Evolutionary conservation across 2,888 invertebrate species (phyloP).

Genomic region (Thalpophila matura): DNA sequence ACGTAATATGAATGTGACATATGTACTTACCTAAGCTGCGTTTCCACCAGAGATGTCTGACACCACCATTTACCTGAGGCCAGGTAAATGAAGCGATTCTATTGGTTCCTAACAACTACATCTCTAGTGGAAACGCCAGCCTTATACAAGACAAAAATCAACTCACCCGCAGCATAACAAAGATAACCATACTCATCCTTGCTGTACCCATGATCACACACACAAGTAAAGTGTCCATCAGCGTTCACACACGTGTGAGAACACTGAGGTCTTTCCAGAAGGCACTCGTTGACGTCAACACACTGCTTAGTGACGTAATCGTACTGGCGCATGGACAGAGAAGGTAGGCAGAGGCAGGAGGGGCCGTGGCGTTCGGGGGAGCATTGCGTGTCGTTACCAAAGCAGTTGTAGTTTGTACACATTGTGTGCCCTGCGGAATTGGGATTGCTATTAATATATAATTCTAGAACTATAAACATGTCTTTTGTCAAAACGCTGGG

Average conservation of each 20-base stretch:
- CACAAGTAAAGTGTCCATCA: slow-evolving; percentile 91
- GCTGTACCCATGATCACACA: slow-evolving; percentile 89
- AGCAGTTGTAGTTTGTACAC: slow-evolving; percentile 77
- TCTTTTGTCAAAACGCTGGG: no score
- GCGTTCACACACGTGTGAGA: slow-evolving; percentile 93
- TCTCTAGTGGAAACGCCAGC: no score
- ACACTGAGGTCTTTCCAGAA: slow-evolving; percentile 91
- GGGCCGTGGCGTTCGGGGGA: slow-evolving; percentile 75
- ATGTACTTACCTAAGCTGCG: no score
- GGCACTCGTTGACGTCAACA: slow-evolving; percentile 92
- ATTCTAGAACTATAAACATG: no score
- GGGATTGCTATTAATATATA: neutral
- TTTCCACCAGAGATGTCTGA: no score
- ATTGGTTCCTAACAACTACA: no score
- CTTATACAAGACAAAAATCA: no score
- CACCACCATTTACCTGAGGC: no score
- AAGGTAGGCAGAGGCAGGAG: slow-evolving; percentile 89
- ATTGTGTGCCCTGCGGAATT: slow-evolving; percentile 77
- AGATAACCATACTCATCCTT: slow-evolving; percentile 69
- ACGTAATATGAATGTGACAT: no score
- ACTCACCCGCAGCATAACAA: slow-evolving; percentile 79
- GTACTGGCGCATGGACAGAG: slow-evolving; percentile 78
- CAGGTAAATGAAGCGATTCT: no score
- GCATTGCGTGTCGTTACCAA: slow-evolving; percentile 68
- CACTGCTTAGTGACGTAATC: slow-evolving; percentile 79